A percentile compares a stretch with the other conserved stretches of the same genome.
Evolutionary conservation across 2,888 invertebrate species (phyloP).

Genomic region (Drosophila affinis): DNA sequence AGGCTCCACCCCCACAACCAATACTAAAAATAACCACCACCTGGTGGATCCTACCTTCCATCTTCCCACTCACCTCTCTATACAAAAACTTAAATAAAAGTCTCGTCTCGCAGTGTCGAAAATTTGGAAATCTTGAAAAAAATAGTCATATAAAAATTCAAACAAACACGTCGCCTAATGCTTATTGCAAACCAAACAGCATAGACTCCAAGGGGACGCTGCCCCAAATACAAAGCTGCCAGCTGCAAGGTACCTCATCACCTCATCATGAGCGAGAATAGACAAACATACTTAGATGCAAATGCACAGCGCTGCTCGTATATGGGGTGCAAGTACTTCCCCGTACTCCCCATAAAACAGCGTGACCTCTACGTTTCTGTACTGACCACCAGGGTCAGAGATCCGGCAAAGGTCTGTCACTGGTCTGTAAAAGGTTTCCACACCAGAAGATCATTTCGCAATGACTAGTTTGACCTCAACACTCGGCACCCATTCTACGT

Average conservation of each 20-base stretch:
- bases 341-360: too few relatives aligned
- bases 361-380: too few relatives aligned
- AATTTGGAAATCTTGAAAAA: constrained; percentile 58
- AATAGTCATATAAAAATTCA: constrained; percentile 64
- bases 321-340: too few relatives aligned
- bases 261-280: too few relatives aligned
- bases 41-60: background rate
- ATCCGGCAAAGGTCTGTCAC: too few relatives aligned
- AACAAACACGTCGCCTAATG: constrained; percentile 64
- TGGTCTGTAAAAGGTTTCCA: too few relatives aligned
- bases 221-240: constrained; percentile 13
- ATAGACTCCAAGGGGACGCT: constrained; percentile 1
- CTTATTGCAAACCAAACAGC: background rate
- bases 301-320: too few relatives aligned
- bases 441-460: too few relatives aligned
- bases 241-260: constrained; percentile 30
- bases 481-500: too few relatives aligned
- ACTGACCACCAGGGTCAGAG: too few relatives aligned
- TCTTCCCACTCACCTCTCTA: constrained; percentile 8
- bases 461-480: too few relatives aligned
- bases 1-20: background rate
- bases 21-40: background rate
- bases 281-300: too few relatives aligned
- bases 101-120: constrained; percentile 44
- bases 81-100: constrained; percentile 66